Evolutionary conservation across 2,113 vertebrate genomes (phyloP).

Genomic region (Rhinogobius similis): DNA sequence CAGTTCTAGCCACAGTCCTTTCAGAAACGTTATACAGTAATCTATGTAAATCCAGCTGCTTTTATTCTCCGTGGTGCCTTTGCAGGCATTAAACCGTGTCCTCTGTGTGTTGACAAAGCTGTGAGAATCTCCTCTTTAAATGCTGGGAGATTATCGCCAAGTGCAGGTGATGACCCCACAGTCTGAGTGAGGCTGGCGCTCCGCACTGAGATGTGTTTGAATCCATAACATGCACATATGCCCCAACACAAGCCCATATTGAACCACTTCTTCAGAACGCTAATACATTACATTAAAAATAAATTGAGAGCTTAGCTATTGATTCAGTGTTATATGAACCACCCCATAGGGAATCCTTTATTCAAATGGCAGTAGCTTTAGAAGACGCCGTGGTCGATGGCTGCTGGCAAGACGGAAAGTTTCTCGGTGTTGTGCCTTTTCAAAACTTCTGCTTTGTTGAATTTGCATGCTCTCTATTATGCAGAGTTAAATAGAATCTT

Average conservation of each 20-base stretch:
- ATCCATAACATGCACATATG: constrained; percentile 14
- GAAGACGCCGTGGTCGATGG: background rate
- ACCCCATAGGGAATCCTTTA: background rate
- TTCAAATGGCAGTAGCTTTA: background rate
- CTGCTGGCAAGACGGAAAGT: background rate
- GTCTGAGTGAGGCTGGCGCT: constrained; percentile 50
- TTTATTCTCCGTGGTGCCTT: constrained; percentile 4
- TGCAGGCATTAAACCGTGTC: constrained; percentile 7
- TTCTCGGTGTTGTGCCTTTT: background rate
- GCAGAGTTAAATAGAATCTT: background rate
- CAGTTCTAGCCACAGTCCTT: background rate
- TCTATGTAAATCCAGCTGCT: constrained; percentile 7
- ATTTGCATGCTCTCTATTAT: background rate
- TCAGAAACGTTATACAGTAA: background rate
- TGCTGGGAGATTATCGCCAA: constrained; percentile 53
- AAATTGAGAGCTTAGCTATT: constrained; percentile 6
- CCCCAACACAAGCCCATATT: constrained; percentile 15
- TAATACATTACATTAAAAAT: constrained; percentile 8
- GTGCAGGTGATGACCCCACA: constrained; percentile 62
- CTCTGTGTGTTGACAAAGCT: constrained; percentile 32
- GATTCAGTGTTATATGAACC: constrained; percentile 5
- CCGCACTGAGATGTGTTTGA: too few species aligned
- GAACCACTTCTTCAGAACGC: constrained; percentile 12
- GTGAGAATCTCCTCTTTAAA: constrained; percentile 34
- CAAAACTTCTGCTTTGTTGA: background rate